Base-by-base conservation (phyloP, 2,113 vertebrate genomes). In the Pelobates fuscus region DNA sequence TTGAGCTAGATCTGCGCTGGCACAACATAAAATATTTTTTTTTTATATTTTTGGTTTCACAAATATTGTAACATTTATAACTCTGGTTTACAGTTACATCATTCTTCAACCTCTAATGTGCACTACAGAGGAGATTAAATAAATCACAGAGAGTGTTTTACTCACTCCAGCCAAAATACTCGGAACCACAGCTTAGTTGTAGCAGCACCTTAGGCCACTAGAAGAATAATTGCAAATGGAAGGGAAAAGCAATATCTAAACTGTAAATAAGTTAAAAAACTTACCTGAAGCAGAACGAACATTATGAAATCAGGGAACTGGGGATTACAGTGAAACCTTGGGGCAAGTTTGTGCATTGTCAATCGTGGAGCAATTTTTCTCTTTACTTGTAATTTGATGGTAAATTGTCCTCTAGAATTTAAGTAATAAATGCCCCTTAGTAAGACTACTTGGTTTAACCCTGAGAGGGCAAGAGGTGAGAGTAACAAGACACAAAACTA, bases 231-330 rank as follows among this genome's bases (percentile, higher is more conserved):
- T 76, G 57, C 41, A 59, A 66, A 60, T 44, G 10, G 55, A 76
- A 67, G 55, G 0, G 54, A n/a, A 43, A 76, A 76, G 64, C 72
- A 76, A 76, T 76, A 76, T 60, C 54, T 49, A 67, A 67, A 67
- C 37, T 67, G 63, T 76, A 67, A 76, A 59, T 76, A 76, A 76
- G 72, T 67, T 67, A 66, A 23, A 74, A 62, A 76, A 60, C 64
- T 67, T 21, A 67, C 72, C 72, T 43, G 54, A 43, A 76, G 72
- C 72, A 49, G 64, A 23, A 54, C 24, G 64, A 76, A 66, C 25
- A n/a, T 67, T 76, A 76, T 76, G 72, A 76, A 76, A 76, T 60
- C 25, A 55, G 72, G 72, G 72, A 76, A 49, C 72, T 30, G 41
- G 72, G 72, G 72, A 76, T 67, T 76, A 60, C 24, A 60, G 25